Evolutionary conservation across 2,888 invertebrate species (phyloP).

Genomic region (Blomia tropicalis): DNA sequence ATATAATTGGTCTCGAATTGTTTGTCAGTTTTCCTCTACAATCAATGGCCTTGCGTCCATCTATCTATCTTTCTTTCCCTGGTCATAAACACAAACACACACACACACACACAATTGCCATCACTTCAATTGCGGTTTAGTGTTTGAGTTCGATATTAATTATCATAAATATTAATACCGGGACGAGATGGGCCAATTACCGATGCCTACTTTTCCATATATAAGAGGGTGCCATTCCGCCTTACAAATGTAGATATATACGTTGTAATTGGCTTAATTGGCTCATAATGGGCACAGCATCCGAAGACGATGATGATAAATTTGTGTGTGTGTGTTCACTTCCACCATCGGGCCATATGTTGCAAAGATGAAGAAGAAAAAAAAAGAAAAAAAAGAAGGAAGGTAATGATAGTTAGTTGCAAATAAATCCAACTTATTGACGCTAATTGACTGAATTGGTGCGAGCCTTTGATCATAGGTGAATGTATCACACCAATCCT

Average conservation of each 20-base stretch:
- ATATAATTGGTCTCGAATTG: background rate
- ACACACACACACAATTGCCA: too few relatives aligned
- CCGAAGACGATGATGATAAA: background rate
- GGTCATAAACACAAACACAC: too few relatives aligned
- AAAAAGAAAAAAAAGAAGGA: too few relatives aligned
- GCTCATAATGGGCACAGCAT: slow-evolving; percentile 6
- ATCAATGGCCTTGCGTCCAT: too few relatives aligned
- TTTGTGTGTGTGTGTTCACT: background rate
- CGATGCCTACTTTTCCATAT: too few relatives aligned
- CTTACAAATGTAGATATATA: background rate
- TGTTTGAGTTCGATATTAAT: slow-evolving; percentile 13
- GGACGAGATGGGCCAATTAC: slow-evolving; percentile 15
- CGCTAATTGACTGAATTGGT: slow-evolving; percentile 4
- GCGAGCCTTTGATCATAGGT: background rate
- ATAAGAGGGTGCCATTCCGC: slow-evolving; percentile 5
- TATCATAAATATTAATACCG: slow-evolving; percentile 14
- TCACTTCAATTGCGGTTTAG: background rate
- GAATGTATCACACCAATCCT: background rate
- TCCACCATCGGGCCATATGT: too few relatives aligned
- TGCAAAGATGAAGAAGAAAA: too few relatives aligned
- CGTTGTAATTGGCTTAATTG: slow-evolving; percentile 9
- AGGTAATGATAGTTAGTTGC: slow-evolving; percentile 4
- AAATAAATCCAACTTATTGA: slow-evolving; percentile 11
- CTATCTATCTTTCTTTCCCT: too few relatives aligned
- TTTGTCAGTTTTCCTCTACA: too few relatives aligned